Evolutionary conservation across 2,888 invertebrate genomes (phyloP).

Genomic region (Antitype chi): DNA sequence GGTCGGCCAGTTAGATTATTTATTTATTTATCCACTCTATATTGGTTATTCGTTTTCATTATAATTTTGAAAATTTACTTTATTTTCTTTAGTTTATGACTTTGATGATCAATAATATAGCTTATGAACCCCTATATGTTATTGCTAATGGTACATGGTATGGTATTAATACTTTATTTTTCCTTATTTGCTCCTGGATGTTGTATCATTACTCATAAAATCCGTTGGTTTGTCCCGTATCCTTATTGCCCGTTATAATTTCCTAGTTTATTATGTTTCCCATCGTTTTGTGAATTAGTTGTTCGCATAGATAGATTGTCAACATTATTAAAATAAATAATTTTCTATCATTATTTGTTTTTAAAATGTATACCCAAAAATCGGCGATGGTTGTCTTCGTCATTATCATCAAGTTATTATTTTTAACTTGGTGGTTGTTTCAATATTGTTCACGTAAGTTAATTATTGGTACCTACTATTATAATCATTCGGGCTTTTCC

Average conservation of each 20-base stretch:
- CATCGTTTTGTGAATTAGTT: background rate
- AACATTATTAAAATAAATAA: background rate
- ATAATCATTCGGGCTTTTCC: background rate
- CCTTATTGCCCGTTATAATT: background rate
- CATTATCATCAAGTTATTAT: background rate
- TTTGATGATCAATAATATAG: background rate
- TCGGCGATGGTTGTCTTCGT: accelerated
- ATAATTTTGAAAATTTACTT: background rate
- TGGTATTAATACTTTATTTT: background rate
- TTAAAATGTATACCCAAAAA: background rate
- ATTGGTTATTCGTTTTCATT: background rate
- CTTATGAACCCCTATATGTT: background rate
- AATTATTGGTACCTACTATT: background rate
- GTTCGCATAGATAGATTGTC: background rate
- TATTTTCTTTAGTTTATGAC: background rate
- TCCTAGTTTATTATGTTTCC: background rate
- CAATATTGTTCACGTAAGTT: constrained; percentile 4
- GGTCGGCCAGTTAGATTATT: background rate
- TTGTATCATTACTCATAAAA: background rate
- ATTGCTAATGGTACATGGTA: background rate
- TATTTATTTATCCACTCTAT: background rate
- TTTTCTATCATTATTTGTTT: background rate
- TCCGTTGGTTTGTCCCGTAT: background rate
- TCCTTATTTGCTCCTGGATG: background rate
- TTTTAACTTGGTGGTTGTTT: background rate